Percentiles rank a stretch among this genome's conserved stretches.
phyloP scores from a whole-genome alignment of 2,797 vertebrate species.

The Platyrinchus mystaceus region DNA sequence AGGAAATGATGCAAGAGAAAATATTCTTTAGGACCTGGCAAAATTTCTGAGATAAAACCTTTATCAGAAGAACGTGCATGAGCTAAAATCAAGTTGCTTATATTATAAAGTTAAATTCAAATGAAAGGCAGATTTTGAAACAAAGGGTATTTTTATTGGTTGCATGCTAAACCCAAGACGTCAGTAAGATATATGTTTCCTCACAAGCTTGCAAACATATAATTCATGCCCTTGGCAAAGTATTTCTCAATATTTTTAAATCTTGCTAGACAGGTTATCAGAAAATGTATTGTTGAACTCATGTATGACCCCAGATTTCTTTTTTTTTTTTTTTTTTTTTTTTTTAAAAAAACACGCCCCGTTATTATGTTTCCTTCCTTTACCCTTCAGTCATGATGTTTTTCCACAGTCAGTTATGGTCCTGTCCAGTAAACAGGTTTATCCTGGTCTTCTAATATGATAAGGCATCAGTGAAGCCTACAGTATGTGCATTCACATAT shows the following conservation, averaged over 20 bases:
- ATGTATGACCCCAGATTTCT: not conserved
- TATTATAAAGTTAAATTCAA: not conserved
- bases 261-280: not conserved
- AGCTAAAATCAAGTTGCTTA: not conserved
- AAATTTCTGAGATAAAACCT: not conserved
- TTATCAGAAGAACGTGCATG: not conserved
- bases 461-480: not conserved
- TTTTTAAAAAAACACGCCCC: accelerated
- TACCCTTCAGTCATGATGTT: not conserved
- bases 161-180: not conserved
- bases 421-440: not conserved
- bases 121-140: not conserved
- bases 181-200: not conserved
- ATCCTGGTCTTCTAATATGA: not conserved
- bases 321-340: not conserved
- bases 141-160: not conserved
- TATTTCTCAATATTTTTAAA: not conserved
- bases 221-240: not conserved
- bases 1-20: not conserved
- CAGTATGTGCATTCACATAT: accelerated
- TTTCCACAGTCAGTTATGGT: not conserved
- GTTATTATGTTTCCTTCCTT: not conserved
- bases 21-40: not conserved
- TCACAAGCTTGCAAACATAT: not conserved
- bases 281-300: not conserved